These are phyloP conservation scores for Antechinus stuartii DNA, from an alignment of 2,113 vertebrate genomes.

Conservation along the genomic window DNA sequence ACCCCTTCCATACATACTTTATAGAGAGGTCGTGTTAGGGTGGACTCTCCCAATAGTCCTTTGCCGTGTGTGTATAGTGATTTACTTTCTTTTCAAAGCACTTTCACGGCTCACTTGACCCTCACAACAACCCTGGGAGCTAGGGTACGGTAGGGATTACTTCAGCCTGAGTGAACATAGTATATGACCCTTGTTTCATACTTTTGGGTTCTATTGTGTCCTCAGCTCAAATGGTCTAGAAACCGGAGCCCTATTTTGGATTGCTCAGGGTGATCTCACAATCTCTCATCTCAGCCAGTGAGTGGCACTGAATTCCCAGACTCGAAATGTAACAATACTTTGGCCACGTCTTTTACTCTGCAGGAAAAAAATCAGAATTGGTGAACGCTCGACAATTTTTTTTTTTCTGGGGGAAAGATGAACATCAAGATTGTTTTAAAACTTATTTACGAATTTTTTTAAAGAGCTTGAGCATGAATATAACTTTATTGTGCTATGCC, in stretches of 20 bases:
- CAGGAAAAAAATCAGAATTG: neutral
- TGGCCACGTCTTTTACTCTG: neutral
- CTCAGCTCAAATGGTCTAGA: neutral
- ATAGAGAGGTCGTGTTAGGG: neutral
- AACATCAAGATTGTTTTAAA: neutral
- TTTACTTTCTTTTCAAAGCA: constrained; percentile 4
- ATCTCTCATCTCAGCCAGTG: neutral
- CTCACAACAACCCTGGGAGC: neutral
- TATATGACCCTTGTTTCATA: constrained; percentile 4
- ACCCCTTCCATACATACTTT: neutral
- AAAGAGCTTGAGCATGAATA: neutral
- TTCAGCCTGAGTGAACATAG: neutral
- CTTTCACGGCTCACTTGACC: constrained; percentile 2
- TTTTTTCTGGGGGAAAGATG: neutral
- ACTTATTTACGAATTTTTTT: neutral
- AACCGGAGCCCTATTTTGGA: neutral
- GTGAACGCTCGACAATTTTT: neutral
- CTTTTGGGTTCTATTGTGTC: neutral
- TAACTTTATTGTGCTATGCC: neutral
- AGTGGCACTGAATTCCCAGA: neutral
- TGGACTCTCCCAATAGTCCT: neutral
- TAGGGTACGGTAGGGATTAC: neutral
- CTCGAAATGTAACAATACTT: neutral
- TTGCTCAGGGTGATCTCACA: neutral
- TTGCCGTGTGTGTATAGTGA: neutral